Evolutionary conservation across 1,140 invertebrate species (phyloP).

Genomic region (Philotrypesis tridentata): DNA sequence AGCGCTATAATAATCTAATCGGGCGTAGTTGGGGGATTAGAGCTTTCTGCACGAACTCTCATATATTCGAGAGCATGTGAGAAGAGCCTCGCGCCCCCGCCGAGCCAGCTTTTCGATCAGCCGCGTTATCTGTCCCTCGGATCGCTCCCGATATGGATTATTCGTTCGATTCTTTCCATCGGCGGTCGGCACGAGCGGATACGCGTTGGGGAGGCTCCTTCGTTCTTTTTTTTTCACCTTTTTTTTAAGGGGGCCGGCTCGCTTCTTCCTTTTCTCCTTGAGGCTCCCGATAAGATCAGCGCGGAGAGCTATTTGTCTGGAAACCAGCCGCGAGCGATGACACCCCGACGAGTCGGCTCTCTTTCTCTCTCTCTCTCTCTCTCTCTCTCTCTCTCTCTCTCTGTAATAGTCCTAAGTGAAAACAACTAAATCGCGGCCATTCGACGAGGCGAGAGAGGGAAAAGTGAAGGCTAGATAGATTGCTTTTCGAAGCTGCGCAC

Average conservation of each 20-base stretch:
- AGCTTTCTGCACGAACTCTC: background rate
- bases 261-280: background rate
- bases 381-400: too few species aligned
- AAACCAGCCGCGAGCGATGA: background rate
- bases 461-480: background rate
- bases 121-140: background rate
- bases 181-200: background rate
- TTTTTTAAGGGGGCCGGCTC: background rate
- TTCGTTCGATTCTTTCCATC: background rate
- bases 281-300: background rate
- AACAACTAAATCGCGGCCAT: too few species aligned
- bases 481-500: background rate
- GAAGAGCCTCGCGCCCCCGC: background rate
- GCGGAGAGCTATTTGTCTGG: background rate
- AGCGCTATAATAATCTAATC: background rate
- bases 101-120: background rate
- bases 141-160: background rate
- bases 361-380: too few species aligned
- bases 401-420: background rate
- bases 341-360: background rate
- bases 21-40: background rate
- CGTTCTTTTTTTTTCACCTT: too few species aligned
- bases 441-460: background rate
- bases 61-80: background rate
- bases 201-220: too few species aligned